Percentiles rank a stretch among this genome's conserved stretches.
These are phyloP conservation scores for Hippoglossus hippoglossus DNA, from an alignment of 2,797 vertebrate genomes.

Conservation along the genomic window DNA sequence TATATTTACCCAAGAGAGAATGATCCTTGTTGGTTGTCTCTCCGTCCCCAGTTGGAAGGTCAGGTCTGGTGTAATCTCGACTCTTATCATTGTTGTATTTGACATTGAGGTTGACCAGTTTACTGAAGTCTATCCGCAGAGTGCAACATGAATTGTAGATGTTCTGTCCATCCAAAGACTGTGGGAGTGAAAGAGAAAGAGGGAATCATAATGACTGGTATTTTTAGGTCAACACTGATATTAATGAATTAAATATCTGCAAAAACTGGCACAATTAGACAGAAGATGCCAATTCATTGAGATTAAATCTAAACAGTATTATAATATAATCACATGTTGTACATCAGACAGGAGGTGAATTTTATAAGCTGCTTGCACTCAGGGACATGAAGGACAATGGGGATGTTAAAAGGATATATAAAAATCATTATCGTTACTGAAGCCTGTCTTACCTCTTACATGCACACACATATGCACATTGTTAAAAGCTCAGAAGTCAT, in stretches of 20 bases:
- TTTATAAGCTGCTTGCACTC: no score
- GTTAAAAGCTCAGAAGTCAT: neutral
- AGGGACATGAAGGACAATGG: no score
- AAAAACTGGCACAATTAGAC: no score
- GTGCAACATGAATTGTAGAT: conserved; percentile 99
- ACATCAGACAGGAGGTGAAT: no score
- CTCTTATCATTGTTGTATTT: conserved; percentile 99
- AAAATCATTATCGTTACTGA: no score
- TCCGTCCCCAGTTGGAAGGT: conserved; percentile 96
- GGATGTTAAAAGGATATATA: neutral
- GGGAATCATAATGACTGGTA: neutral
- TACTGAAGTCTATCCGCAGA: conserved; percentile 98
- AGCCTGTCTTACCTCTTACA: neutral
- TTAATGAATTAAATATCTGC: neutral
- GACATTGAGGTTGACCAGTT: conserved; percentile 98
- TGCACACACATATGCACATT: neutral
- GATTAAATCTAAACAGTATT: no score
- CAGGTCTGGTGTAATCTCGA: conserved; percentile 96
- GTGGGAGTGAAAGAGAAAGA: conserved; percentile 4
- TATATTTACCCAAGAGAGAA: conserved; percentile 88
- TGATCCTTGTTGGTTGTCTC: conserved; percentile 93
- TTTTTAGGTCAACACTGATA: neutral
- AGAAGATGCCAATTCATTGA: no score
- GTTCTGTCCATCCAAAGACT: conserved; percentile 98
- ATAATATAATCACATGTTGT: no score